phyloP scores from a whole-genome alignment of 1,140 invertebrate species.

The Manduca sexta region DNA sequence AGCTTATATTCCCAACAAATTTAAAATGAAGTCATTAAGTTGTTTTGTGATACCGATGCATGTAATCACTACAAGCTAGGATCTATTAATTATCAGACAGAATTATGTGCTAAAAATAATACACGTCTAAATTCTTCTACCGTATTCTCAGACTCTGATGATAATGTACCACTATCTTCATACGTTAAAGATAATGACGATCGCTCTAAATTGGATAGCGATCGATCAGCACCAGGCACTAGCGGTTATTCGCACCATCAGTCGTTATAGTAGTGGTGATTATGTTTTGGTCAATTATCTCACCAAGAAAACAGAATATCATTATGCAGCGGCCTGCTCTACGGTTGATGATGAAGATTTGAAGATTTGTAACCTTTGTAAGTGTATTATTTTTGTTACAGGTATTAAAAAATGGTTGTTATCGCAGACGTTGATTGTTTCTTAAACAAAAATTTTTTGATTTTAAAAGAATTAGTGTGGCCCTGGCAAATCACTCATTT shows the following conservation, averaged over 20 bases:
- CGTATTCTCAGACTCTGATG: slow-evolving; percentile 18
- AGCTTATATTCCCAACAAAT: slow-evolving; percentile 11
- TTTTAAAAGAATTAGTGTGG: too few relatives aligned
- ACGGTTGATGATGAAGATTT: not conserved
- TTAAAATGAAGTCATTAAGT: slow-evolving; percentile 12
- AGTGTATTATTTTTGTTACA: too few relatives aligned
- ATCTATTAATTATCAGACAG: slow-evolving; percentile 14
- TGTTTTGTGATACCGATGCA: slow-evolving; percentile 7
- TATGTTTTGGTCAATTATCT: slow-evolving; percentile 20
- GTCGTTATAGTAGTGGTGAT: slow-evolving; percentile 15
- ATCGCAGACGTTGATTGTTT: too few relatives aligned
- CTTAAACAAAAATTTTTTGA: too few relatives aligned
- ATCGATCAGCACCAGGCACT: too few relatives aligned
- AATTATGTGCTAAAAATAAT: slow-evolving; percentile 7
- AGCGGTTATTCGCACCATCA: slow-evolving; percentile 1
- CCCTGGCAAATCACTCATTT: too few relatives aligned
- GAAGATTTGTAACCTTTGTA: too few relatives aligned
- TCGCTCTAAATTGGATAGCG: slow-evolving; percentile 6
- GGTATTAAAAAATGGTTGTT: too few relatives aligned
- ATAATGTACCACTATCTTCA: slow-evolving; percentile 17
- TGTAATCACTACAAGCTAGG: slow-evolving; percentile 17
- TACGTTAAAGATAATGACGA: slow-evolving; percentile 9
- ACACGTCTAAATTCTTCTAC: slow-evolving; percentile 14
- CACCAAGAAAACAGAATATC: slow-evolving; percentile 16
- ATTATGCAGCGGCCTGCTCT: slow-evolving; percentile 13